These are phyloP conservation scores for Prunella himalayana DNA, from an alignment of 2,113 vertebrate genomes.

Conservation along the genomic window DNA sequence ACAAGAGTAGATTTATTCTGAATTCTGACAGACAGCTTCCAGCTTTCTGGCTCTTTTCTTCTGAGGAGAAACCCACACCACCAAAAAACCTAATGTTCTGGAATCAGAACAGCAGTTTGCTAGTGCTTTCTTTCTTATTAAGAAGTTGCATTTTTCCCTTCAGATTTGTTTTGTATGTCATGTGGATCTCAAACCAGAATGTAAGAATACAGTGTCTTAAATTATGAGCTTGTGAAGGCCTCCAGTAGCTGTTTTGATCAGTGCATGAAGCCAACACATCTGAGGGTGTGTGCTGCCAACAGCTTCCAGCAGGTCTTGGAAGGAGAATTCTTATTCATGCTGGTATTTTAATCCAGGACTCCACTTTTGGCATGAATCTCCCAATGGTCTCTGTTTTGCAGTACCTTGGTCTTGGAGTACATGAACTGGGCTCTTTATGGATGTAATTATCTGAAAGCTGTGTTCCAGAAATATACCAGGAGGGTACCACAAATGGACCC, in stretches of 20 bases:
- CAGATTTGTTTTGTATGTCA: not conserved
- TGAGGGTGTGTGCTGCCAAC: not conserved
- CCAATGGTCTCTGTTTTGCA: not conserved
- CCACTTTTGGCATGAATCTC: not conserved
- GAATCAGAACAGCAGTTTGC: not conserved
- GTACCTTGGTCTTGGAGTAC: not conserved
- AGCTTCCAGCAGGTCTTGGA: not conserved
- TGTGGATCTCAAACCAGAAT: not conserved
- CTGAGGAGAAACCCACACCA: not conserved
- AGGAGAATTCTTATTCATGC: not conserved
- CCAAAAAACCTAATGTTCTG: not conserved
- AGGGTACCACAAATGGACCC: not conserved
- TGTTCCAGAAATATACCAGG: not conserved
- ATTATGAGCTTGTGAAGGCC: not conserved
- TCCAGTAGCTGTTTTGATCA: not conserved
- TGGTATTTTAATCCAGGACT: not conserved
- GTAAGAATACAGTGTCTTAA: not conserved
- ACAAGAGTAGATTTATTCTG: not conserved
- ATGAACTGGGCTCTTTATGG: not conserved
- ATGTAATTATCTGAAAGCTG: not conserved
- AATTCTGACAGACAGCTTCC: not conserved
- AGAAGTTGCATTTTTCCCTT: not conserved
- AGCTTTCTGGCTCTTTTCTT: not conserved
- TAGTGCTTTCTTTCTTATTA: not conserved
- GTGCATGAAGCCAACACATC: not conserved